Evolutionary conservation across 2,797 vertebrate genomes (phyloP).

Genomic region (Etheostoma nigrum): DNA sequence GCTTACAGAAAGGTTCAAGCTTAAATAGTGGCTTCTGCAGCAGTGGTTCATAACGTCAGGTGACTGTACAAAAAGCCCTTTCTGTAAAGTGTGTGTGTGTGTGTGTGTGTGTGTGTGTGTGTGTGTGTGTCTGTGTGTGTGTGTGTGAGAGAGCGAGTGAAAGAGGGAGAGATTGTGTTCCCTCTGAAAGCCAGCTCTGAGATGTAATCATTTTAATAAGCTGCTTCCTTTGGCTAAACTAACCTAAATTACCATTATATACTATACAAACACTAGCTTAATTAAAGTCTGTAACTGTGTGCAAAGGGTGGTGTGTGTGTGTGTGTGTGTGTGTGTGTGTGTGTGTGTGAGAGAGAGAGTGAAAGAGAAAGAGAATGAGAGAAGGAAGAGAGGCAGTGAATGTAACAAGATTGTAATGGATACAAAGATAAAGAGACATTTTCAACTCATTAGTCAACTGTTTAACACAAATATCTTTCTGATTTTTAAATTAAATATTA

Average conservation of each 20-base stretch:
- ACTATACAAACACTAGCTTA: conserved; percentile 73
- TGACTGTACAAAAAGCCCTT: conserved; percentile 51
- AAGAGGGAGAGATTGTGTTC: conserved; percentile 44
- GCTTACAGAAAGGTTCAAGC: conserved; percentile 47
- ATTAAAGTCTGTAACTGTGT: conserved; percentile 65
- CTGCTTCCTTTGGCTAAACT: conserved; percentile 75
- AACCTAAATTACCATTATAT: conserved; percentile 72
- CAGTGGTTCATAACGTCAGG: conserved; percentile 34
- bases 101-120: conserved; percentile 11
- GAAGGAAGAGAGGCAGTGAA: conserved; percentile 10
- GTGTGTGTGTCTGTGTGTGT: conserved; percentile 12
- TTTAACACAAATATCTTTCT: not conserved
- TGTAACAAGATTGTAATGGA: conserved; percentile 15
- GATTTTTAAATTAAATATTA: not conserved
- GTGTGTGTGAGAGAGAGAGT: conserved; percentile 1
- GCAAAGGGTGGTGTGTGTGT: conserved; percentile 9
- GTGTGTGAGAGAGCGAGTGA: conserved; percentile 4
- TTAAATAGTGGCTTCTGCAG: conserved; percentile 41
- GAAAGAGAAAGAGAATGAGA: conserved; percentile 13
- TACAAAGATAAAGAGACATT: not conserved
- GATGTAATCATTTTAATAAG: conserved; percentile 81
- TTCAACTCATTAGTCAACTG: not conserved
- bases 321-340: conserved; percentile 23
- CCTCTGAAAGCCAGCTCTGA: conserved; percentile 54
- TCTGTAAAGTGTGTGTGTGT: conserved; percentile 29